phyloP scores from a whole-genome alignment of 2,888 invertebrate genomes.

The Drosophila mimica region DNA sequence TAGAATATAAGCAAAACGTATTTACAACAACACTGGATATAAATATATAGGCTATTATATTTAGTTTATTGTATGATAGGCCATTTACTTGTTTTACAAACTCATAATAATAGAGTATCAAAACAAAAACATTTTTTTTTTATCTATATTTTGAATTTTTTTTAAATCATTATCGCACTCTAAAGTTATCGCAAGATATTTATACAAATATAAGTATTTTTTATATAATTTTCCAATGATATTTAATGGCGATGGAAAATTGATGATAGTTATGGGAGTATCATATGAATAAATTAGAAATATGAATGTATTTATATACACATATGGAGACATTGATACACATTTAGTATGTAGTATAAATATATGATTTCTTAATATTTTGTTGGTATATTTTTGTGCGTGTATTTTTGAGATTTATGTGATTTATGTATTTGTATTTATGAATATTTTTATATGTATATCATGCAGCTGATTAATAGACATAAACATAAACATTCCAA shows the following conservation, averaged over 20 bases:
- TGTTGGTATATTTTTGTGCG: constrained; percentile 75
- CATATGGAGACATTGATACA: constrained; percentile 21
- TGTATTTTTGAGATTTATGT: constrained; percentile 37
- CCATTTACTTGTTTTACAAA: constrained; percentile 37
- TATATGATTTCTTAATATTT: constrained; percentile 30
- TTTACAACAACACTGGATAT: constrained; percentile 69
- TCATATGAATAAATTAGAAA: constrained; percentile 24
- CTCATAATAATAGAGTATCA: constrained; percentile 26
- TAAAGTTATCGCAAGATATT: constrained; percentile 54
- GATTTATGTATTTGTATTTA: background rate
- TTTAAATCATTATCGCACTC: constrained; percentile 26
- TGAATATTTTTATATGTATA: constrained; percentile 9
- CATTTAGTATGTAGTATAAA: constrained; percentile 23
- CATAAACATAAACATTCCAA: constrained; percentile 37
- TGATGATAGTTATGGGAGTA: constrained; percentile 55
- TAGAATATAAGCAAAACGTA: constrained; percentile 65
- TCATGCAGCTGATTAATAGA: constrained; percentile 33
- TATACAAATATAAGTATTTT: constrained; percentile 29
- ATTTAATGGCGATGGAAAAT: constrained; percentile 63
- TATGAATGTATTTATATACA: constrained; percentile 39
- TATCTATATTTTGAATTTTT: background rate
- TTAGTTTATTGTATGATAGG: constrained; percentile 21
- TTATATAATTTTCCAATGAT: constrained; percentile 56
- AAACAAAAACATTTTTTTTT: constrained; percentile 23
- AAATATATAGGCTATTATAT: constrained; percentile 32